phyloP scores from a whole-genome alignment of 64 coral and sea anemone genomes.

The Montipora cactus region DNA sequence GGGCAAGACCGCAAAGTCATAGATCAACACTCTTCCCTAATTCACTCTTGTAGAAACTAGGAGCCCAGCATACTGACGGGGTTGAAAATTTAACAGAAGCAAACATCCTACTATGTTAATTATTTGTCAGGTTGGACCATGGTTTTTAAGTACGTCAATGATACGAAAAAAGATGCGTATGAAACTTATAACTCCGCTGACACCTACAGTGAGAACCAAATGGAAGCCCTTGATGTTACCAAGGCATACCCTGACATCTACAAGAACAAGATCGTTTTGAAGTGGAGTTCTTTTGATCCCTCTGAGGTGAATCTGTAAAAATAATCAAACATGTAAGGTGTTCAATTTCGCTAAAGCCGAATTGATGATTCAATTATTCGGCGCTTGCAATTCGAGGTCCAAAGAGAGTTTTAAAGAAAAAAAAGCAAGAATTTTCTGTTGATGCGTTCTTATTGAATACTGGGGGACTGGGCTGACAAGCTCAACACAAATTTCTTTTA shows the following conservation, averaged over 20 bases:
- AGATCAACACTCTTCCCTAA: too few species aligned
- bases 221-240: slow-evolving; percentile 9
- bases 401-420: too few species aligned
- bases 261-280: slow-evolving; percentile 38
- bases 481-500: too few species aligned
- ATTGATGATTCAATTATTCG: too few species aligned
- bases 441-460: too few species aligned
- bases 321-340: neutral
- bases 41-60: neutral
- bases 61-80: neutral
- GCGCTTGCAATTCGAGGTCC: too few species aligned
- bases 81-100: neutral
- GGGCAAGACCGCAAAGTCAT: too few species aligned
- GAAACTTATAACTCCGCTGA: neutral
- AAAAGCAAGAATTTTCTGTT: too few species aligned
- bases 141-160: slow-evolving; percentile 33
- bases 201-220: neutral
- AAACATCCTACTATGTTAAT: neutral
- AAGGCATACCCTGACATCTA: neutral
- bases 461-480: too few species aligned
- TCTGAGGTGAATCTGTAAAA: neutral
- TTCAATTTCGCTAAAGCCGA: neutral
- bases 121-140: slow-evolving; percentile 49
- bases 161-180: neutral
- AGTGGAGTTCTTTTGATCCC: neutral